Conservation (phyloP, 1,140 invertebrate genomes). For the Aphaenogaster ashmeadi region DNA sequence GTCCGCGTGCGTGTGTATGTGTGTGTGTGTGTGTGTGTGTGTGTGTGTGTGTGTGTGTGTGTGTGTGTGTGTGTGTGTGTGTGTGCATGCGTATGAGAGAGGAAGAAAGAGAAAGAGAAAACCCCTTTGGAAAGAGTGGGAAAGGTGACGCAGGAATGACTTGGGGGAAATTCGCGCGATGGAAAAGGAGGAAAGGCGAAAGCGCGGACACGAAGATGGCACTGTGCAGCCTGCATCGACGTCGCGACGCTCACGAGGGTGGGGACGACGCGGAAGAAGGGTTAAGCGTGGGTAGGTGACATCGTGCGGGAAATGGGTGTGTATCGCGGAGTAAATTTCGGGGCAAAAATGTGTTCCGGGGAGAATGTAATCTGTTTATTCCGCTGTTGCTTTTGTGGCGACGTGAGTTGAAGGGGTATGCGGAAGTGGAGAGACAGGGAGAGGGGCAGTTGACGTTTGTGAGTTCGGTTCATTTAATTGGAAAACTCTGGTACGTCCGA, state of each 20-base stretch:
- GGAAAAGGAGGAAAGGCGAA: conserved; percentile 44
- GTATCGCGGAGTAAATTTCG: conserved; percentile 60
- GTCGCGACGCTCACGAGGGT: conserved; percentile 17
- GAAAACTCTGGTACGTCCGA: conserved; percentile 44
- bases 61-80: no score
- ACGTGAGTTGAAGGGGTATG: neutral
- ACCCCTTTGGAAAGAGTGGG: neutral
- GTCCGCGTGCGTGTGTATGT: neutral
- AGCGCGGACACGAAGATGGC: conserved; percentile 51
- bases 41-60: neutral
- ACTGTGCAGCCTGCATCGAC: conserved; percentile 56
- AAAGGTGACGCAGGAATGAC: neutral
- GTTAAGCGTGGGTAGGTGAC: conserved; percentile 42
- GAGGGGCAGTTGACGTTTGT: conserved; percentile 5
- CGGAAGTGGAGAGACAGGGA: neutral
- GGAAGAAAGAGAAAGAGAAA: neutral
- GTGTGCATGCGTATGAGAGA: neutral
- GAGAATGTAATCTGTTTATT: conserved; percentile 63
- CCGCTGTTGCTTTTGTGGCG: conserved; percentile 41
- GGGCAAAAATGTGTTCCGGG: conserved; percentile 47
- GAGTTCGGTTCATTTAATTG: conserved; percentile 45
- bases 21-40: no score
- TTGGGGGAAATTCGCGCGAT: conserved; percentile 28
- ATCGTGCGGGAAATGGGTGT: conserved; percentile 56
- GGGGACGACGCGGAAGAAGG: conserved; percentile 29